phyloP scores from a whole-genome alignment of 2,888 invertebrate species.

The Cantharis rufa region DNA sequence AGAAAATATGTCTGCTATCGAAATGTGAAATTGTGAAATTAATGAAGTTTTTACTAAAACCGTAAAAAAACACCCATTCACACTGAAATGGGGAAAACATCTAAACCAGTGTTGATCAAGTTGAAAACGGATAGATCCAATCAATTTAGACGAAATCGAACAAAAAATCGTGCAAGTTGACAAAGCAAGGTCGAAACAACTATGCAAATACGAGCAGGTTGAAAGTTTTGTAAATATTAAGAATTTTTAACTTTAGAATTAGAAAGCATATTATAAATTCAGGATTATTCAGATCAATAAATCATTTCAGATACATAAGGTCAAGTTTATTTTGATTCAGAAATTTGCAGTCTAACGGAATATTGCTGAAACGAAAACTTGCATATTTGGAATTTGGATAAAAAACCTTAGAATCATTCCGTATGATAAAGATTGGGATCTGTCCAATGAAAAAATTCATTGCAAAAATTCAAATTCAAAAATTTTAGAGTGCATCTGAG shows the following conservation, averaged over 20 bases:
- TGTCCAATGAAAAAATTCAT: too few relatives aligned
- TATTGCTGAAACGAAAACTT: too few relatives aligned
- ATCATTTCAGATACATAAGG: neutral
- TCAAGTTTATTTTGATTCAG: neutral
- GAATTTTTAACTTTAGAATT: neutral
- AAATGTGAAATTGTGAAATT: neutral
- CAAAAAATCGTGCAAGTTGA: too few relatives aligned
- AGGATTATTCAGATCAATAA: neutral
- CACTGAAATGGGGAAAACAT: too few relatives aligned
- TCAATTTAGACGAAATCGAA: too few relatives aligned
- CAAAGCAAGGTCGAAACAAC: neutral
- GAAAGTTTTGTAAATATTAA: neutral
- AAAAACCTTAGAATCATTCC: neutral
- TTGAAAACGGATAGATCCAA: too few relatives aligned
- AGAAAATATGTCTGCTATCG: neutral
- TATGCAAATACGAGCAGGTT: neutral
- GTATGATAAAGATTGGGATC: too few relatives aligned
- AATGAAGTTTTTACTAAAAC: too few relatives aligned
- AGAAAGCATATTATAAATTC: neutral
- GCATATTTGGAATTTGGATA: too few relatives aligned
- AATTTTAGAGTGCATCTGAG: too few relatives aligned
- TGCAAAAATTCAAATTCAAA: too few relatives aligned
- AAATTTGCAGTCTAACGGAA: neutral
- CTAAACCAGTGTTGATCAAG: too few relatives aligned
- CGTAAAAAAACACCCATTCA: neutral